phyloP scores from a whole-genome alignment of 2,888 invertebrate genomes.

The Cabera pusaria region DNA sequence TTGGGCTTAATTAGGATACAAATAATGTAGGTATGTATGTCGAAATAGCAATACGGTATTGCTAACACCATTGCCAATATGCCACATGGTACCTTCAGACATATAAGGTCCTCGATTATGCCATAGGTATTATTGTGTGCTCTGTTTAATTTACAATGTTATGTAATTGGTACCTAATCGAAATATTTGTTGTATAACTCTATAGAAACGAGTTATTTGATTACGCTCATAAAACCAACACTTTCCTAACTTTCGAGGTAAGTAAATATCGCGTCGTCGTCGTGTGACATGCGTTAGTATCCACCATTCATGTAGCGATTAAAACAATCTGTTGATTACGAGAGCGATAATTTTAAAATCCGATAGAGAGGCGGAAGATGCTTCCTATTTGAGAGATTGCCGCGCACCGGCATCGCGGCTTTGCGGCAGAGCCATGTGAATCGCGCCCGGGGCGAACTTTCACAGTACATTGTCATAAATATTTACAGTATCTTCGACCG shows the following conservation, averaged over 20 bases:
- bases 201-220: slow-evolving; percentile 33
- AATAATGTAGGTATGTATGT: no score
- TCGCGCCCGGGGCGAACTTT: slow-evolving; percentile 47
- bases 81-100: not conserved
- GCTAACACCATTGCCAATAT: no score
- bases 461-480: slow-evolving; percentile 65
- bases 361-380: slow-evolving; percentile 1
- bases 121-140: slow-evolving; percentile 8
- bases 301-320: slow-evolving; percentile 9
- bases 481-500: no score
- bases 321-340: slow-evolving; percentile 16
- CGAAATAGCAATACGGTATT: no score
- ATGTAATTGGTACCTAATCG: slow-evolving; percentile 16
- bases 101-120: slow-evolving; percentile 7
- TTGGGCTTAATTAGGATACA: no score
- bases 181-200: slow-evolving; percentile 37
- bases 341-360: slow-evolving; percentile 4
- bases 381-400: slow-evolving; percentile 3
- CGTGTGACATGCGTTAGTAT: not conserved
- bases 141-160: slow-evolving; percentile 11
- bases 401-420: not conserved
- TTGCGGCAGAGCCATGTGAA: no score
- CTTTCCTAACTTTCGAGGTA: slow-evolving; percentile 50
- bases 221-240: slow-evolving; percentile 40
- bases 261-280: slow-evolving; percentile 34